Evolutionary conservation across 2,797 vertebrate genomes (phyloP).

Genomic region (Leptoclinus maculatus): DNA sequence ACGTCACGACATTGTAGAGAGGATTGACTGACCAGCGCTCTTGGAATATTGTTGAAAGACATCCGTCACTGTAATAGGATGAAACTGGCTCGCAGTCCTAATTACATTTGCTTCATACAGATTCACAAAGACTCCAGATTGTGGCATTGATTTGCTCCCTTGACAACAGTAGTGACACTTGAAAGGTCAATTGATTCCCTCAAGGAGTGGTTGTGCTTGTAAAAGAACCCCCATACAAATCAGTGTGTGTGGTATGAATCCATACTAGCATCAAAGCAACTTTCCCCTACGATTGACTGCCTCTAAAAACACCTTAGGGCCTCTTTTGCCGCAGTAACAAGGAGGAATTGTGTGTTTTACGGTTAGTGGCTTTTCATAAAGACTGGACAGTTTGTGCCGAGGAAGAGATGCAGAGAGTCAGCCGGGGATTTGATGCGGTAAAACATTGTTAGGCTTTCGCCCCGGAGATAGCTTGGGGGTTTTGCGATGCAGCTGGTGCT

Average conservation of each 20-base stretch:
- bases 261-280: conserved; percentile 48
- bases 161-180: conserved; percentile 62
- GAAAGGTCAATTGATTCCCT: conserved; percentile 70
- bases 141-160: conserved; percentile 69
- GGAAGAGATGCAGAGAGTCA: conserved; percentile 30
- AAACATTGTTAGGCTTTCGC: conserved; percentile 35
- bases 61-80: conserved; percentile 49
- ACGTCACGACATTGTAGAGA: conserved; percentile 12
- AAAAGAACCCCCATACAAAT: conserved; percentile 54
- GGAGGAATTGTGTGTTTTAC: conserved; percentile 54
- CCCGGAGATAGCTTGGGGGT: conserved; percentile 57
- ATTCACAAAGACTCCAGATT: conserved; percentile 56
- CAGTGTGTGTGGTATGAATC: conserved; percentile 53
- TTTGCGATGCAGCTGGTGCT: conserved; percentile 50
- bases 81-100: conserved; percentile 44
- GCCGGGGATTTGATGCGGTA: conserved; percentile 38
- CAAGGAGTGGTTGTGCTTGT: conserved; percentile 41
- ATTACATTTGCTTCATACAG: conserved; percentile 61
- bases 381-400: conserved; percentile 38
- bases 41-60: conserved; percentile 44
- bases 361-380: conserved; percentile 59
- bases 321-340: conserved; percentile 42
- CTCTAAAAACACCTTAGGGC: conserved; percentile 38
- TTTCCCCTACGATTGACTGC: conserved; percentile 35
- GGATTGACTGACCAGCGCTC: conserved; percentile 61